Base-by-base conservation (phyloP, 1,140 invertebrate genomes). In the Drosophila auraria region DNA sequence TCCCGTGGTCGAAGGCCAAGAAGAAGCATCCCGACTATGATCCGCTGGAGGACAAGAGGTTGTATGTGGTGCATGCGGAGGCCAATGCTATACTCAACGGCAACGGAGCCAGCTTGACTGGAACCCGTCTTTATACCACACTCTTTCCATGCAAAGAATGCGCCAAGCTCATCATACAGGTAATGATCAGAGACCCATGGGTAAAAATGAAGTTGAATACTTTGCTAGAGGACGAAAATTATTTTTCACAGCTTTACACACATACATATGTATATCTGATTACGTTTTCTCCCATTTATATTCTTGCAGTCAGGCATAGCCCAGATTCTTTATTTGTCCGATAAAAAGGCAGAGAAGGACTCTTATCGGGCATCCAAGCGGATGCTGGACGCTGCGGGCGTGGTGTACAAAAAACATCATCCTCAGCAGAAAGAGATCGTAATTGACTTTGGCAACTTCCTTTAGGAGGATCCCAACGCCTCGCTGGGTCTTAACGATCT, bases 21-120 rank as follows among this genome's bases (percentile, higher is more conserved):
- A 45, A 58, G 17, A 27, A 1, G 2, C 2, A 4, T 3, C 15
- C 5, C 2, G 33, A 53, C 5, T 47, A 92, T 92, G 91, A 95
- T 86, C 82, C 92, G 38, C 92, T 97, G 56, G 94, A 97, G 38
- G 96, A 94, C 17, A 99, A 99, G 94, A 96, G 96, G 93, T 93
- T 97, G 27, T 99, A 98, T 94, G 98, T 99, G 1, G 99, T 98
- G 78, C 98, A 99, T 94, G 98, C 99, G 36, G 99, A 99, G 94
- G 94, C 99, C 93, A 99, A 99, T 94, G 98, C 99, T 12, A 97
- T 99, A 69, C 80, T 99, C 2, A 99, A 99, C 91, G 98, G 97
- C 93, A 99, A 98, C 92, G 94, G 94, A 3, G 93, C 95, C 0
- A 95, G 97, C 94, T 93, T 98, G 0, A 95, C 95, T 81, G 95